These are phyloP conservation scores for Neogale vison DNA, from an alignment of 2,113 vertebrate genomes.

Conservation along the genomic window DNA sequence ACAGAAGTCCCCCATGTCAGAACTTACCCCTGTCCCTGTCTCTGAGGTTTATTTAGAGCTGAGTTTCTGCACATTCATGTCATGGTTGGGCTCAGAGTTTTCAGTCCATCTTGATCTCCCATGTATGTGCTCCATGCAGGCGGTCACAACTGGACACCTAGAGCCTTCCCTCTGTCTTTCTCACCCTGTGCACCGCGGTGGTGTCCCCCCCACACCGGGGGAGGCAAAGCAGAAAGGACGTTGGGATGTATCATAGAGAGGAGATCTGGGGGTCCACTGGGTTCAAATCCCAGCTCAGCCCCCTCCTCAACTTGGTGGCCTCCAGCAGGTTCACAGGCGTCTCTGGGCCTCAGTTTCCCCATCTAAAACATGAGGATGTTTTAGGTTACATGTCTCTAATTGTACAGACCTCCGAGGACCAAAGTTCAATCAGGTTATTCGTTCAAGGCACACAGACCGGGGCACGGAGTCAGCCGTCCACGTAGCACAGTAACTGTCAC, in stretches of 20 bases:
- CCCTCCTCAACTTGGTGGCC: not conserved
- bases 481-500: too few species aligned
- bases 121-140: rapidly evolving
- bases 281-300: not conserved
- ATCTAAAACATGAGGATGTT: not conserved
- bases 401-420: not conserved
- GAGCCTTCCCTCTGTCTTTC: not conserved
- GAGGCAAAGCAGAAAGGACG: not conserved
- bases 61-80: not conserved
- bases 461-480: too few species aligned
- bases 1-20: not conserved
- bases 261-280: not conserved
- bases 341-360: not conserved
- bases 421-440: not conserved
- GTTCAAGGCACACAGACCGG: not conserved
- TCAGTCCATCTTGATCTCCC: not conserved
- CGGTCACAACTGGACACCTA: not conserved
- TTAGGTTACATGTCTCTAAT: not conserved
- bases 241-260: not conserved
- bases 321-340: not conserved
- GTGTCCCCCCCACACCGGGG: not conserved
- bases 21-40: not conserved
- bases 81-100: not conserved
- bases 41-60: not conserved
- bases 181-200: too few species aligned